phyloP scores from a whole-genome alignment of 2,888 invertebrate genomes.

The Diabrotica balteata region DNA sequence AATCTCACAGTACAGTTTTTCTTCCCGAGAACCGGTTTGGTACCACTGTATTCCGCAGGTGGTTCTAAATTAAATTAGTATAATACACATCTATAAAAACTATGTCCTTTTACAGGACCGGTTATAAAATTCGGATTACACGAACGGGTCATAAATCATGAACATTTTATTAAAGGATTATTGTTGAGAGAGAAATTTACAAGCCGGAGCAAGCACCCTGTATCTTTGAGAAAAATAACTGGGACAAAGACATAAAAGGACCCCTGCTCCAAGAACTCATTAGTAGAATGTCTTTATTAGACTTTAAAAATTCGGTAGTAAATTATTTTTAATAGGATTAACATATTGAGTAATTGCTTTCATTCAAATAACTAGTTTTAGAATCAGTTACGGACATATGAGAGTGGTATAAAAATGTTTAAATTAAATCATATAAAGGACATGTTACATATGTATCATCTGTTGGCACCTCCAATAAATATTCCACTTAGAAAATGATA shows the following conservation, averaged over 20 bases:
- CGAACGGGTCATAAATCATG: slow-evolving; percentile 33
- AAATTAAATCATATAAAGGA: too few species aligned
- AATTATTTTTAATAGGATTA: slow-evolving; percentile 12
- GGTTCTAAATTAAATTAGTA: slow-evolving; percentile 39
- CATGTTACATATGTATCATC: too few species aligned
- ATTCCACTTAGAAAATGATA: too few species aligned
- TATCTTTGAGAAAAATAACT: slow-evolving; percentile 9
- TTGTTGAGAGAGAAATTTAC: slow-evolving; percentile 11
- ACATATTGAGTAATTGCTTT: slow-evolving; percentile 26
- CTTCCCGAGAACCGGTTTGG: too few species aligned
- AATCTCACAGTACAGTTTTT: too few species aligned
- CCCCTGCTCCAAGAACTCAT: not conserved
- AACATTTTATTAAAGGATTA: slow-evolving; percentile 24
- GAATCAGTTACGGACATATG: slow-evolving; percentile 12
- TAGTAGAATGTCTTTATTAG: slow-evolving; percentile 26
- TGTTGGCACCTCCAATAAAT: too few species aligned
- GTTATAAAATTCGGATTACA: slow-evolving; percentile 34
- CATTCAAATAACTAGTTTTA: slow-evolving; percentile 26
- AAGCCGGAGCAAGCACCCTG: slow-evolving; percentile 12
- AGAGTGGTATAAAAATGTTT: too few species aligned
- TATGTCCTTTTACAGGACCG: slow-evolving; percentile 26
- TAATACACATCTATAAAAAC: slow-evolving; percentile 31
- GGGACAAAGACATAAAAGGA: slow-evolving; percentile 7
- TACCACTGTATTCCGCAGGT: slow-evolving; percentile 15
- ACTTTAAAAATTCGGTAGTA: slow-evolving; percentile 26